Conservation (phyloP, 2,797 vertebrate genomes). For the Acrocephalus scirpaceus region DNA sequence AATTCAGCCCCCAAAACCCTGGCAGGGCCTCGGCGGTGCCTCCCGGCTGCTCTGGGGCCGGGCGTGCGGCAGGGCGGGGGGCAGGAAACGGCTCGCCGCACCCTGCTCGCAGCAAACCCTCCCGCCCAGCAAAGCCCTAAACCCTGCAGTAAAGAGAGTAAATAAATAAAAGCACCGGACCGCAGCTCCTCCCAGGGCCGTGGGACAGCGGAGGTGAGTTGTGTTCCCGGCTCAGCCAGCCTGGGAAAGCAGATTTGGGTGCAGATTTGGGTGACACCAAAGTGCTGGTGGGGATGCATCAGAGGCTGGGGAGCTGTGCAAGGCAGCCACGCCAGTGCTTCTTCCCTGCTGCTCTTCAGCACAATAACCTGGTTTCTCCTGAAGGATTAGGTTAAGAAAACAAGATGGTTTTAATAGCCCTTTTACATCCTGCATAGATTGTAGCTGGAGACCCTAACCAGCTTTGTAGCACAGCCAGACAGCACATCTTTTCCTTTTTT, state of each 20-base stretch:
- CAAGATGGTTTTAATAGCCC: background rate
- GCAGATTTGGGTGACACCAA: background rate
- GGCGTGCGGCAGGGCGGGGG: background rate
- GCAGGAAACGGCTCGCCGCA: conserved; percentile 44
- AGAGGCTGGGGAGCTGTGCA: background rate
- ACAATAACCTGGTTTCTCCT: background rate
- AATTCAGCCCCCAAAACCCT: background rate
- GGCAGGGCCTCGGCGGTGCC: background rate
- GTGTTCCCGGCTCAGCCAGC: background rate
- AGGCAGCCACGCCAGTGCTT: rapidly evolving
- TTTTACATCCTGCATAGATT: background rate
- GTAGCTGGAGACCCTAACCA: background rate
- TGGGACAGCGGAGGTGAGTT: background rate
- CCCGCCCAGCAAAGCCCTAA: background rate
- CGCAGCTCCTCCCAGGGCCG: background rate
- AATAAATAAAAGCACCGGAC: background rate
- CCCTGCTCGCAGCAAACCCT: conserved; percentile 8
- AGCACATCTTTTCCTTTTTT: background rate
- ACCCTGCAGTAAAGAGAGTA: background rate
- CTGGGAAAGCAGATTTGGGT: background rate
- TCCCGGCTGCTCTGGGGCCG: background rate
- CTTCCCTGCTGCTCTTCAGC: background rate
- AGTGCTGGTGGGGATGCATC: background rate
- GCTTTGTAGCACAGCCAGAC: background rate
- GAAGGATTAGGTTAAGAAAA: conserved; percentile 43